Conservation (phyloP, 2,797 vertebrate species). For the Pangasius macronema region DNA sequence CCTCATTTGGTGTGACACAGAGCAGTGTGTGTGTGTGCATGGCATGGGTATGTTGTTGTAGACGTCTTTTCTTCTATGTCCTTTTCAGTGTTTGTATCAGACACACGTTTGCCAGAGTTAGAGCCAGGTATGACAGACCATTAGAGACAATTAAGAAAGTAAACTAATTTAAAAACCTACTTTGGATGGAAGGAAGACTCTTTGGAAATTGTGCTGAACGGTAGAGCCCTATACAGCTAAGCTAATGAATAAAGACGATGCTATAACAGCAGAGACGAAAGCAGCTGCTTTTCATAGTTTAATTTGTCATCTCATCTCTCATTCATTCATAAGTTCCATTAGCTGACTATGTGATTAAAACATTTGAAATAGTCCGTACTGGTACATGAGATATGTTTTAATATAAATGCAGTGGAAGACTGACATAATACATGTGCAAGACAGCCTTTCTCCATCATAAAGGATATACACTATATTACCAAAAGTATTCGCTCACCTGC, state of each 20-base stretch:
- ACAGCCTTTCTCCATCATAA: neutral
- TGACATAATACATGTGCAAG: neutral
- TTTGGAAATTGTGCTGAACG: neutral
- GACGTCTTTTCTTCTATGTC: slow-evolving; percentile 41
- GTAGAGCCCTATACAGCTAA: neutral
- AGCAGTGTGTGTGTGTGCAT: slow-evolving; percentile 18
- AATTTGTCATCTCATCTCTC: neutral
- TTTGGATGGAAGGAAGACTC: neutral
- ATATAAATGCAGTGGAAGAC: neutral
- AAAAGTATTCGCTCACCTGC: too few species aligned
- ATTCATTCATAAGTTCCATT: neutral
- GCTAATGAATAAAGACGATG: neutral
- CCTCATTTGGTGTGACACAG: slow-evolving; percentile 59
- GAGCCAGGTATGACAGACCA: neutral
- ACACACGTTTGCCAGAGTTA: neutral
- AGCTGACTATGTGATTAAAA: neutral
- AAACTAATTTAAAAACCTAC: neutral
- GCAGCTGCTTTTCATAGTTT: neutral
- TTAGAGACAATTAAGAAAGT: neutral
- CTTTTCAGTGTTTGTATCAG: neutral
- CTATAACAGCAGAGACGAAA: neutral
- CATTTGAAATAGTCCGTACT: neutral
- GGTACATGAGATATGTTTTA: neutral
- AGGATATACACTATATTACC: too few species aligned
- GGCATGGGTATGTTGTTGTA: slow-evolving; percentile 59